phyloP scores from a whole-genome alignment of 30 jellyfish, hydroid and myxozoan species.

The Cassiopea xamachana region DNA sequence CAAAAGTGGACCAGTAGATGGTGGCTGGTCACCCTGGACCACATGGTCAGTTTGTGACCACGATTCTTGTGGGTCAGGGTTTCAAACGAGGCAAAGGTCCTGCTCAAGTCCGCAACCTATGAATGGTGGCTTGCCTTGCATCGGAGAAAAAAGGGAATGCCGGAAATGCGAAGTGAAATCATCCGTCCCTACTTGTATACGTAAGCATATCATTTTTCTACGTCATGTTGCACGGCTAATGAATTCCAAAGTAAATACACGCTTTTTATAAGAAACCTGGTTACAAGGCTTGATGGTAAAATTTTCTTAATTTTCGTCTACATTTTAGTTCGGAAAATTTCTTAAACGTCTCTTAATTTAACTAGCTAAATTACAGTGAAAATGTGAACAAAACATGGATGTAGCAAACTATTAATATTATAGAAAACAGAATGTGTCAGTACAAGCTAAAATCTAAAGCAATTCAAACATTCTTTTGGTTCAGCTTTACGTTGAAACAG shows the following conservation, averaged over 20 bases:
- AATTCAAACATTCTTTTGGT: no score
- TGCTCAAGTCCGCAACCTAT: slow-evolving; percentile 63
- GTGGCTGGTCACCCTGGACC: slow-evolving; percentile 78
- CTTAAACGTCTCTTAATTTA: no score
- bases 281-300: no score
- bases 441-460: no score
- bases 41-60: slow-evolving; percentile 76
- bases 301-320: no score
- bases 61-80: slow-evolving; percentile 78
- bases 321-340: no score
- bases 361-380: no score
- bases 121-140: slow-evolving; percentile 83
- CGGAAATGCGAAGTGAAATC: slow-evolving; percentile 56
- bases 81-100: slow-evolving; percentile 58
- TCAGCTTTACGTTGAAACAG: no score
- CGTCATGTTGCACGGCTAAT: background rate
- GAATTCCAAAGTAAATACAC: background rate
- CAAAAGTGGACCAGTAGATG: slow-evolving; percentile 61
- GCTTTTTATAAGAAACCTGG: no score
- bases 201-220: slow-evolving; percentile 19
- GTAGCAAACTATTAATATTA: no score
- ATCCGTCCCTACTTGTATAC: slow-evolving; percentile 35
- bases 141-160: slow-evolving; percentile 64
- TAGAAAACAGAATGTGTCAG: no score
- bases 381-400: no score